Evolutionary conservation across 2,113 vertebrate genomes (phyloP).

Genomic region (Burhinus oedicnemus): DNA sequence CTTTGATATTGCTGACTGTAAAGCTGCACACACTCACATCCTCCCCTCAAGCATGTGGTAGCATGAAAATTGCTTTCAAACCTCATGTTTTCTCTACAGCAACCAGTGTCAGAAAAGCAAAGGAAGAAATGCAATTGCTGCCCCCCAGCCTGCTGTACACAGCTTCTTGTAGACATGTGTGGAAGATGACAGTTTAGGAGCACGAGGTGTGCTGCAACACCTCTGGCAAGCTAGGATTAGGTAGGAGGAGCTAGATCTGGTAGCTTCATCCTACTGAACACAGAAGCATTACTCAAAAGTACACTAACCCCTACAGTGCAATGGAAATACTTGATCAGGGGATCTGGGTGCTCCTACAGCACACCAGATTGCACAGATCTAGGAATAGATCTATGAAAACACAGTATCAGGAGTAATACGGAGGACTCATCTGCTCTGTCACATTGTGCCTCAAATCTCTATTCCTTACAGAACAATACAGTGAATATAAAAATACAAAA

Average conservation of each 20-base stretch:
- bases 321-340: background rate
- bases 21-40: background rate
- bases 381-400: background rate
- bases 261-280: background rate
- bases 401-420: background rate
- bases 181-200: background rate
- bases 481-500: background rate
- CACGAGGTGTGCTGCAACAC: background rate
- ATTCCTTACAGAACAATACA: background rate
- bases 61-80: background rate
- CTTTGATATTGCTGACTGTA: background rate
- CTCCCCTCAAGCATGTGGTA: background rate
- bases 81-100: background rate
- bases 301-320: background rate
- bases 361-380: background rate
- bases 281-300: background rate
- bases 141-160: background rate
- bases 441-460: background rate
- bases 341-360: background rate
- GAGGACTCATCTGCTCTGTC: background rate
- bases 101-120: background rate
- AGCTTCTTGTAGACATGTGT: background rate
- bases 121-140: background rate
- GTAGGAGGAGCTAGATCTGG: background rate
- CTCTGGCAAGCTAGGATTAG: background rate